Percentiles rank a stretch among this genome's conserved stretches.
Evolutionary conservation across 2,888 invertebrate genomes (phyloP).

Genomic region (Cheilosia grossa): DNA sequence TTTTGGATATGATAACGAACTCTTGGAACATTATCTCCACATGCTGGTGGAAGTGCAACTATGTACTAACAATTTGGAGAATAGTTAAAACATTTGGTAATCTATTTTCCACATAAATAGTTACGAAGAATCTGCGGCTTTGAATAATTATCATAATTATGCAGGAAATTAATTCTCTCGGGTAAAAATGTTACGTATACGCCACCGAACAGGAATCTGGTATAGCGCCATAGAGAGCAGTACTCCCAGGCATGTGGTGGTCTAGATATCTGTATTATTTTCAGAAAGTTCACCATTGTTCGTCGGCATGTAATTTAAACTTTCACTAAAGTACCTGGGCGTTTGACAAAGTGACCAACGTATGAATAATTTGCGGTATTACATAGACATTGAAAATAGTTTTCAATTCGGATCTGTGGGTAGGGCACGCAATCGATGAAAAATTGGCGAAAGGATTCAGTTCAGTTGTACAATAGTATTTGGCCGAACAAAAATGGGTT

Average conservation of each 20-base stretch:
- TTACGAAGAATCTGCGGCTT: background rate
- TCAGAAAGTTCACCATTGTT: too few species aligned
- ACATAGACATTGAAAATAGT: too few species aligned
- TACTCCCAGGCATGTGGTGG: background rate
- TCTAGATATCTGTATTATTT: background rate
- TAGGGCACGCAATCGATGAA: too few species aligned
- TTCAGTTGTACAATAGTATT: too few species aligned
- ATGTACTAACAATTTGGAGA: background rate
- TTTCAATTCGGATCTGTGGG: too few species aligned
- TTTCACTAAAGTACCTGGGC: too few species aligned
- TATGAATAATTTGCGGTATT: too few species aligned
- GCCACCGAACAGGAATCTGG: background rate
- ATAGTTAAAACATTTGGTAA: background rate
- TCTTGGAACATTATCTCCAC: background rate
- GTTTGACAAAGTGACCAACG: too few species aligned
- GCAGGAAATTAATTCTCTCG: background rate
- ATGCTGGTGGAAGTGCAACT: background rate
- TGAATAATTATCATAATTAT: slow-evolving; percentile 5
- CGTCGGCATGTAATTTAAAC: too few species aligned
- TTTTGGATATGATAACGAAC: background rate
- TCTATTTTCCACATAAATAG: background rate
- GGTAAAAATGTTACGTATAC: slow-evolving; percentile 4
- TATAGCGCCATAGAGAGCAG: background rate
- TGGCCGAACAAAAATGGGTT: too few species aligned
- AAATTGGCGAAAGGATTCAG: too few species aligned